Evolutionary conservation across 2,797 vertebrate species (phyloP), one percentile per base, ranked within the genome.

Genomic region (Sebastes ruberrimus): DNA sequence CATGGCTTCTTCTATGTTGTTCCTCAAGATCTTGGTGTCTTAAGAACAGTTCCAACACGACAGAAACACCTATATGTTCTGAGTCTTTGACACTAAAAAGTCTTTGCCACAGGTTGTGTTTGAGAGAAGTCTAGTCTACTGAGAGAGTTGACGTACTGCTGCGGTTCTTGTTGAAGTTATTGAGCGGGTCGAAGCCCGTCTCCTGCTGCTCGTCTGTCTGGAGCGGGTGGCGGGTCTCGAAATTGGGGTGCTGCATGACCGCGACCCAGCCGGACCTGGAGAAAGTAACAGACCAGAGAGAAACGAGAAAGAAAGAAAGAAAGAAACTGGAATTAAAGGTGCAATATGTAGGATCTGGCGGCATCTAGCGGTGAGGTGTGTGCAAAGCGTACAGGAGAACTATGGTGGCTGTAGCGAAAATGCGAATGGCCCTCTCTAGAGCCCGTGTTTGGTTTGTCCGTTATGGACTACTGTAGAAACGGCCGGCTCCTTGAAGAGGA

Each of bases 181-280:
- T 95, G 72, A 99, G 95, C 1, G 98, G 98, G 92, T 99, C 98
- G 35, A 97, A 95, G 52, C 97, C 97, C 7, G 97, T 96, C 96
- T 99, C 99, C 89, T 99, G 98, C 85, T 99, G 98, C 87, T 99
- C 98, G 38, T 99, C 98, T 59, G 96, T 90, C 95, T 99, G 98
- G 86, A 99, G 96, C 65, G 98, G 98, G 87, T 99, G 98, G 82
- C 91, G 96, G 32, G 97, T 96, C 96, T 98, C 97, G 57, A 97
- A 96, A 82, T 95, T 95, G 74, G 97, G 96, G 91, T 98, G 97
- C 95, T 98, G 97, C 98, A 99, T 99, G 90, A 80, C 95, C 91
- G 76, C 70, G 67, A 81, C 81, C 57, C 87, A 76, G 82, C 52
- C 35, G 53, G 32, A 88, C 78, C 85, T 88, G 88, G 6, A 80